phyloP scores from a whole-genome alignment of 2,797 vertebrate species.

The Lacerta bilineata region DNA sequence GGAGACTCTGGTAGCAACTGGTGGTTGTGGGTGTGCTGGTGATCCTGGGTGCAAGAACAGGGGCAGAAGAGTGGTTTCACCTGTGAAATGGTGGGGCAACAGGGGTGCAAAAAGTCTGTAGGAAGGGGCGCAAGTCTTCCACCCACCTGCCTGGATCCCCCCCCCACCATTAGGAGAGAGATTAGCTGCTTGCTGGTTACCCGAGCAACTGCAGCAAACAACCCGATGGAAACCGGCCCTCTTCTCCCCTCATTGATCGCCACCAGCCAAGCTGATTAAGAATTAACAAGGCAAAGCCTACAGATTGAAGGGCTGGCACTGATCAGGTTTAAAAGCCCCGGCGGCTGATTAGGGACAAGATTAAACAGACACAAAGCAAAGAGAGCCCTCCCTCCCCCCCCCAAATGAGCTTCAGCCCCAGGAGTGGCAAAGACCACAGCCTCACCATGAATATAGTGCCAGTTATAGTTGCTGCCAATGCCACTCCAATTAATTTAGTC shows the following conservation, averaged over 20 bases:
- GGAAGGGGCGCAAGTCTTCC: constrained; percentile 38
- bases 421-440: too few species aligned
- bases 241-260: constrained; percentile 72
- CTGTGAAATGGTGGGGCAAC: neutral
- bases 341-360: constrained; percentile 14
- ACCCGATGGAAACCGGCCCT: constrained; percentile 75
- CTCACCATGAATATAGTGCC: too few species aligned
- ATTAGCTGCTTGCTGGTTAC: constrained; percentile 72
- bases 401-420: too few species aligned
- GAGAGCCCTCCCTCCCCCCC: neutral
- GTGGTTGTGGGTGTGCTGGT: too few species aligned
- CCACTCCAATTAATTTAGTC: neutral
- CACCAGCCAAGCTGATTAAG: constrained; percentile 82
- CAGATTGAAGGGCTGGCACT: constrained; percentile 46
- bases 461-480: neutral
- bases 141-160: constrained; percentile 78
- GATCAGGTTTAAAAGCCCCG: constrained; percentile 16
- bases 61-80: too few species aligned
- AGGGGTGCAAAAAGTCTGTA: neutral
- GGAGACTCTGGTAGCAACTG: neutral
- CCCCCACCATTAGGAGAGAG: constrained; percentile 53
- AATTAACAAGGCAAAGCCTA: constrained; percentile 78
- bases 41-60: too few species aligned
- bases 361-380: neutral
- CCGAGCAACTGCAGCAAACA: constrained; percentile 74